A percentile compares a stretch with the other conserved stretches of the same genome.
phyloP scores from a whole-genome alignment of 1,140 invertebrate species.

The Drosophila gunungcola region DNA sequence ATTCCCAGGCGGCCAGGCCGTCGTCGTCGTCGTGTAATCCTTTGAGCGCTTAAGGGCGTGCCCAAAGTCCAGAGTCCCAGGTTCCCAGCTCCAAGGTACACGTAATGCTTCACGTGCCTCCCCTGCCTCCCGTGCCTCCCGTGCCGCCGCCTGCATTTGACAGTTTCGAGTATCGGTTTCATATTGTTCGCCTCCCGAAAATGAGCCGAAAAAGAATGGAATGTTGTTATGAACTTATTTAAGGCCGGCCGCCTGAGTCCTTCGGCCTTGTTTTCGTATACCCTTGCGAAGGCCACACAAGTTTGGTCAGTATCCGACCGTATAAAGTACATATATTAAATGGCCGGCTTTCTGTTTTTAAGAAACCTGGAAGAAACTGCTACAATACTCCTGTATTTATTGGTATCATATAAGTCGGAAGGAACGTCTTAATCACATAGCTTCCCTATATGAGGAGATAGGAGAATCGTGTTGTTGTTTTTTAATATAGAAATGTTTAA shows the following conservation, averaged over 20 bases:
- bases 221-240: slow-evolving; percentile 42
- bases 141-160: slow-evolving; percentile 57
- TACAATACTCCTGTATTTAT: no score
- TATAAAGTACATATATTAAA: background rate
- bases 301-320: background rate
- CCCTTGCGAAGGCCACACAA: background rate
- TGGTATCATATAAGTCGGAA: no score
- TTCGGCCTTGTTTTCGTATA: slow-evolving; percentile 1
- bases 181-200: slow-evolving; percentile 52
- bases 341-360: no score
- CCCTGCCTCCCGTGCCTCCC: background rate
- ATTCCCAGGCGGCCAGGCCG: slow-evolving; percentile 20
- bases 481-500: no score
- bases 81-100: slow-evolving; percentile 7
- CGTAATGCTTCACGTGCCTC: slow-evolving; percentile 20
- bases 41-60: slow-evolving; percentile 75
- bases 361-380: no score
- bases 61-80: slow-evolving; percentile 25
- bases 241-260: background rate
- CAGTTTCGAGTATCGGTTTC: slow-evolving; percentile 78
- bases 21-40: slow-evolving; percentile 53
- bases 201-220: slow-evolving; percentile 22
- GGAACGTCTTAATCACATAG: no score
- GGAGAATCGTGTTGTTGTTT: no score
- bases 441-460: no score